These are phyloP conservation scores for Callithrix jacchus DNA, from an alignment of 2,113 vertebrate genomes.

Conservation along the genomic window DNA sequence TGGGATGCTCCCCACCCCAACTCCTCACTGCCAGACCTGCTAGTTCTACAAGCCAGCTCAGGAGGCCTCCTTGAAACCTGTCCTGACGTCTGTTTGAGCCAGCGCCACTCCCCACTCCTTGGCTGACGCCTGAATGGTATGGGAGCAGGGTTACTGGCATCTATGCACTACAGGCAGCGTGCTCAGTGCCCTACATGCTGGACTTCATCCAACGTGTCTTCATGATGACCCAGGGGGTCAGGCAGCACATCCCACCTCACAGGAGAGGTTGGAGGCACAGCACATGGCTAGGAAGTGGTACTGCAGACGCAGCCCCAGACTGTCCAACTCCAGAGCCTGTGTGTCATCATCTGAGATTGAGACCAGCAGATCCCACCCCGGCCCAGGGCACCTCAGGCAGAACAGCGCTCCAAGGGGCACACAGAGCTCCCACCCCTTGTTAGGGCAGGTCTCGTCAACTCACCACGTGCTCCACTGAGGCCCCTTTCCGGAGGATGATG, in stretches of 20 bases:
- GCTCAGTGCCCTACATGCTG: accelerated
- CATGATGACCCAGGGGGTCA: neutral
- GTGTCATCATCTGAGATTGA: neutral
- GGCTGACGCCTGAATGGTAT: neutral
- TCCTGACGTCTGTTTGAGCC: neutral
- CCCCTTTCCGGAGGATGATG: too few relatives aligned
- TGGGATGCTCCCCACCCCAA: too few relatives aligned
- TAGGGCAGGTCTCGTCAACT: constrained; percentile 50
- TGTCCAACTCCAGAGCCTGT: neutral
- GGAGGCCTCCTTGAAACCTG: neutral
- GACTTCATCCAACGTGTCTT: too few relatives aligned
- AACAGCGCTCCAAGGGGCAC: neutral
- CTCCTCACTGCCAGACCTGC: neutral
- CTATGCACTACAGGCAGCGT: neutral
- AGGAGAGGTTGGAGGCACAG: neutral
- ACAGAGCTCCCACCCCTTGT: neutral
- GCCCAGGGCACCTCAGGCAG: neutral
- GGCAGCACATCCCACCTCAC: too few relatives aligned
- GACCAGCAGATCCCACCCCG: accelerated
- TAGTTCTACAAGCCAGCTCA: neutral
- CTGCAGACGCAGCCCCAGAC: accelerated
- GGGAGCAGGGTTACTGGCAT: too few relatives aligned
- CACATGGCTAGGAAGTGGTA: neutral
- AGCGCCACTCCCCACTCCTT: neutral
- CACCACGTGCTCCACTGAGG: constrained; percentile 97